phyloP scores from a whole-genome alignment of 2,797 vertebrate genomes.

The Neoniphon sammara region DNA sequence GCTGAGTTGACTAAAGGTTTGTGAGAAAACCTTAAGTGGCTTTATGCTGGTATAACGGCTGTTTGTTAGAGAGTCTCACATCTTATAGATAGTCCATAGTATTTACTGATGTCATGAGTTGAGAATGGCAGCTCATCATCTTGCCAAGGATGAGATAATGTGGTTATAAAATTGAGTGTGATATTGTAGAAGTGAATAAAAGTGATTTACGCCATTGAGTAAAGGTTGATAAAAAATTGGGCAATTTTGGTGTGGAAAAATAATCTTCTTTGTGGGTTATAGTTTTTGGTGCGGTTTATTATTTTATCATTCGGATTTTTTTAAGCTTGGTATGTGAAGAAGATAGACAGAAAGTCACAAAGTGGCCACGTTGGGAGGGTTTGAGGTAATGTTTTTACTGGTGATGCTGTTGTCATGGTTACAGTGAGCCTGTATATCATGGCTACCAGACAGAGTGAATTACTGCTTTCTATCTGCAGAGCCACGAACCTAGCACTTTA shows the following conservation, averaged over 20 bases:
- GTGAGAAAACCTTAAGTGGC: not conserved
- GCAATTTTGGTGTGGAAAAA: no score
- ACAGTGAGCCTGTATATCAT: conserved; percentile 55
- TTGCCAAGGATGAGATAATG: not conserved
- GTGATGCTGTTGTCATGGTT: conserved; percentile 72
- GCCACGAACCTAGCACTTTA: conserved; percentile 10
- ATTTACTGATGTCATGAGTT: not conserved
- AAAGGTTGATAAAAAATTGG: not conserved
- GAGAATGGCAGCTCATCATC: not conserved
- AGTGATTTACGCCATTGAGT: not conserved
- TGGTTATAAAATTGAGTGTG: not conserved
- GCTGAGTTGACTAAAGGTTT: conserved; percentile 3
- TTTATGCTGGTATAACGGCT: no score
- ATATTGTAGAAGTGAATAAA: no score
- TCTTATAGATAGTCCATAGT: not conserved
- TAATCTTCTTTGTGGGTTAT: not conserved
- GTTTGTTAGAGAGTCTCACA: no score
- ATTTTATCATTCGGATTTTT: no score
- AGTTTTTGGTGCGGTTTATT: no score
- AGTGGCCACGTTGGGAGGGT: conserved; percentile 11
- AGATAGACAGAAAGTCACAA: not conserved
- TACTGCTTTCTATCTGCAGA: conserved; percentile 37
- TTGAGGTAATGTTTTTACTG: conserved; percentile 41
- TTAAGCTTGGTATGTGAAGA: not conserved
- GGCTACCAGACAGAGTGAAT: conserved; percentile 49